Evolutionary conservation across 2,113 vertebrate species (phyloP), one percentile per base, ranked within the genome.

Genomic region (Morphnarchus princeps): DNA sequence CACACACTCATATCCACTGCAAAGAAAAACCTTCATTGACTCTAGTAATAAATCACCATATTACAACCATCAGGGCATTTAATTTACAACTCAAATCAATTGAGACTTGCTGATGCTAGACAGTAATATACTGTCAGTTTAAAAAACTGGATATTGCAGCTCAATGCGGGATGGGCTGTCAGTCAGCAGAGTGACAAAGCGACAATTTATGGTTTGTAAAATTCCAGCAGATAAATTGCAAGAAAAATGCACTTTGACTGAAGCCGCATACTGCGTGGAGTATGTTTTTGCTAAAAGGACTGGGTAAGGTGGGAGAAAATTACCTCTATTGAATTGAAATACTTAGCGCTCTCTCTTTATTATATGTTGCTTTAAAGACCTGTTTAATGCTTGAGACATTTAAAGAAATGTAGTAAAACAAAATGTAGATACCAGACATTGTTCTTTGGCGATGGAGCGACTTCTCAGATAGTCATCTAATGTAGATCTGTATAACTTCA

Each of bases 61-160:
- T 97, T 97, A 97, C 77, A 98, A 73, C 95, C 80, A 98, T 96
- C 82, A 95, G 88, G 93, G 76, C 90, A 95, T 97, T 98, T 98
- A 97, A 98, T 98, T 98, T 98, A 98, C 69, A 82, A 73, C 94
- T 93, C 95, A 97, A 97, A 97, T 97, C 95, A 97, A 79, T 47
- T 95, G 93, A 82, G 95, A 97, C 66, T 96, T 97, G 93, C 73
- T 96, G 92, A 94, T 97, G 94, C 82, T 88, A 96, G 95, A 93
- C 93, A 85, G 81, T 95, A 96, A 97, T 97, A 96, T 82, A 95
- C 90, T 92, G 84, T 95, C 86, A 94, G 59, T 91, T 97, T 31
- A 59, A 96, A 97, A 87, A 89, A 52, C 19, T 94, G 86, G 54
- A 67, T 95, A 90, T 84, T 97, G 82, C 54, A 93, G 65, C 50